Conservation (phyloP, 2,113 vertebrate species). For the Triplophysa siluroides region DNA sequence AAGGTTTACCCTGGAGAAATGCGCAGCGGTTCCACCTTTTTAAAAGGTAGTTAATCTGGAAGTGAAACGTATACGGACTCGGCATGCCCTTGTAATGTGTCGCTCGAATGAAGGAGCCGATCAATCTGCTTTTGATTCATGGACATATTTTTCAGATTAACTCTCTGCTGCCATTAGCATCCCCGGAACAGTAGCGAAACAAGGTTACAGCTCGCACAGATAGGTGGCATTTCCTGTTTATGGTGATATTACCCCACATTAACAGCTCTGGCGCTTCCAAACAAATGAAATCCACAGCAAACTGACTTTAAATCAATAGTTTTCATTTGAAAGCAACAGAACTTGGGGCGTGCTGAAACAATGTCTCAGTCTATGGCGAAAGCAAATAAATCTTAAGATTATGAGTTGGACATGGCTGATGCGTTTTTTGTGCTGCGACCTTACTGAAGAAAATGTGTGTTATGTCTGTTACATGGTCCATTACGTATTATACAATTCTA, state of each 20-base stretch:
- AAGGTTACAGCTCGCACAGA: neutral
- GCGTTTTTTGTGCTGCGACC: neutral
- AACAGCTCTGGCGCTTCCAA: conserved; percentile 83
- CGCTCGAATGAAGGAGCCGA: conserved; percentile 35
- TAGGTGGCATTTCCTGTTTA: conserved; percentile 77
- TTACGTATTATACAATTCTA: conserved; percentile 29
- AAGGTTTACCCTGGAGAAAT: conserved; percentile 26
- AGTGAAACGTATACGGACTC: conserved; percentile 45
- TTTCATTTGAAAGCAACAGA: conserved; percentile 82
- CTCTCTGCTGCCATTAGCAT: conserved; percentile 40
- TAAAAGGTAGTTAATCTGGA: conserved; percentile 49
- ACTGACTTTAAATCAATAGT: conserved; percentile 93
- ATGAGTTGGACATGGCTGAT: conserved; percentile 12
- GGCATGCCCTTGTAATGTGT: conserved; percentile 30
- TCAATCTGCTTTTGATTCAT: conserved; percentile 56
- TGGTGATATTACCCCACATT: conserved; percentile 86
- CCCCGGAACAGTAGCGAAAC: conserved; percentile 12
- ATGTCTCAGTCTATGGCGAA: conserved; percentile 20
- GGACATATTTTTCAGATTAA: conserved; percentile 53
- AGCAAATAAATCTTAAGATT: conserved; percentile 45
- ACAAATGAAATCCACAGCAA: conserved; percentile 68
- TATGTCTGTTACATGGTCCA: neutral
- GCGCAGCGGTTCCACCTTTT: conserved; percentile 40
- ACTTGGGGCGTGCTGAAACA: conserved; percentile 46
- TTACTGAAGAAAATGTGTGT: conserved; percentile 29